phyloP scores from a whole-genome alignment of 1,140 invertebrate species.

The Cardiocondyla obscurior region DNA sequence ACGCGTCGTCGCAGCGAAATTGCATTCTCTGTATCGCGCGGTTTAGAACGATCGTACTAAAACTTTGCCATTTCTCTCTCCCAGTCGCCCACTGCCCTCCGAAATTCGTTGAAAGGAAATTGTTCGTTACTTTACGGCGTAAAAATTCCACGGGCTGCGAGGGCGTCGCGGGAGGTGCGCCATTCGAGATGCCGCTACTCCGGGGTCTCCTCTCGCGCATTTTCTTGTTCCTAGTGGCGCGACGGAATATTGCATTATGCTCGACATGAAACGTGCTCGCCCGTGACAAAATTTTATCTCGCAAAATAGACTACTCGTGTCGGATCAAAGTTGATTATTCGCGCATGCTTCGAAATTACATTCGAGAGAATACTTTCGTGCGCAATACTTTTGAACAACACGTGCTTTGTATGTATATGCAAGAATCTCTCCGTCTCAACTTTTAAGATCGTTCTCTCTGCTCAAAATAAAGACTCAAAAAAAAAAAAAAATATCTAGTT shows the following conservation, averaged over 20 bases:
- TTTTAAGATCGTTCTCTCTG: neutral
- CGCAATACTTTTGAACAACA: conserved; percentile 6
- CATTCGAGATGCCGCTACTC: neutral
- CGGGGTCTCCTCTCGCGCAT: conserved; percentile 5
- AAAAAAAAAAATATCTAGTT: neutral
- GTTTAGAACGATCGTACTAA: conserved; percentile 29
- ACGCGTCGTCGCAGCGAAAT: conserved; percentile 21
- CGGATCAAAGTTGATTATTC: conserved; percentile 53
- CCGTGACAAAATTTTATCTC: conserved; percentile 45
- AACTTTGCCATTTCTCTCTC: neutral
- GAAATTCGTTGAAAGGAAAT: conserved; percentile 31
- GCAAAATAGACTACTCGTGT: conserved; percentile 31
- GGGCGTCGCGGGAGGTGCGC: neutral
- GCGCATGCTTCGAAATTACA: conserved; percentile 28
- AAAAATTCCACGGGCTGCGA: conserved; percentile 15
- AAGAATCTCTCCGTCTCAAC: neutral
- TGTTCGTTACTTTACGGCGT: conserved; percentile 22
- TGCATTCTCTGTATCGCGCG: conserved; percentile 23
- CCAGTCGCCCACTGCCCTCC: no score
- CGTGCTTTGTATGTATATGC: neutral
- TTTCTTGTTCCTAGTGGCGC: conserved; percentile 5
- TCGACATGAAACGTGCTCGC: conserved; percentile 8
- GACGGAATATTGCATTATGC: conserved; percentile 40
- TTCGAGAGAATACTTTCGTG: conserved; percentile 2
- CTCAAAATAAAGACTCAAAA: neutral